Conservation (phyloP, 2,797 vertebrate species). For the Phataginus tricuspis region DNA sequence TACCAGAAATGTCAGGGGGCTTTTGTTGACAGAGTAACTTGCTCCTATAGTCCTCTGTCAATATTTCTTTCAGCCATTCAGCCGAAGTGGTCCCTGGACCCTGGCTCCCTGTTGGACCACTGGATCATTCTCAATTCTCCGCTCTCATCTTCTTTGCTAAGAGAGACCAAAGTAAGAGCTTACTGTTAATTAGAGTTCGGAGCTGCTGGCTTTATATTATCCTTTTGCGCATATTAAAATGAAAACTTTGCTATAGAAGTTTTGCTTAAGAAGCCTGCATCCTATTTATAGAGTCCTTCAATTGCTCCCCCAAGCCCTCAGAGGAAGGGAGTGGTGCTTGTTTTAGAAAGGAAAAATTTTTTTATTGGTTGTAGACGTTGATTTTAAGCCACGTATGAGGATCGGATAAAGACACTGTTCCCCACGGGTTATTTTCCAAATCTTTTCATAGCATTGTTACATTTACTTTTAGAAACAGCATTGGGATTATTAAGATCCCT, state of each 20-base stretch:
- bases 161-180: not conserved
- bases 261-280: conserved; percentile 44
- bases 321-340: not conserved
- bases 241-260: conserved; percentile 14
- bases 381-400: not conserved
- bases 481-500: not conserved
- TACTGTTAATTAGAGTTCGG: conserved; percentile 50
- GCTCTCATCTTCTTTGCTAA: conserved; percentile 38
- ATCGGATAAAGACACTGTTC: conserved; percentile 21
- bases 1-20: not conserved
- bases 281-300: conserved; percentile 56
- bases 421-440: not conserved
- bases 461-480: conserved; percentile 50
- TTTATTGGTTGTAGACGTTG: conserved; percentile 2
- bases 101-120: not conserved
- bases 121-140: not conserved
- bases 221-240: conserved; percentile 41
- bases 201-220: not conserved
- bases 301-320: not conserved
- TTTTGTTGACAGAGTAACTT: not conserved
- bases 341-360: not conserved
- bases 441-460: not conserved
- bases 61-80: not conserved
- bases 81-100: not conserved
- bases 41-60: not conserved